Evolutionary conservation across 2,888 invertebrate species (phyloP).

Genomic region (Tetragonula carbonaria): DNA sequence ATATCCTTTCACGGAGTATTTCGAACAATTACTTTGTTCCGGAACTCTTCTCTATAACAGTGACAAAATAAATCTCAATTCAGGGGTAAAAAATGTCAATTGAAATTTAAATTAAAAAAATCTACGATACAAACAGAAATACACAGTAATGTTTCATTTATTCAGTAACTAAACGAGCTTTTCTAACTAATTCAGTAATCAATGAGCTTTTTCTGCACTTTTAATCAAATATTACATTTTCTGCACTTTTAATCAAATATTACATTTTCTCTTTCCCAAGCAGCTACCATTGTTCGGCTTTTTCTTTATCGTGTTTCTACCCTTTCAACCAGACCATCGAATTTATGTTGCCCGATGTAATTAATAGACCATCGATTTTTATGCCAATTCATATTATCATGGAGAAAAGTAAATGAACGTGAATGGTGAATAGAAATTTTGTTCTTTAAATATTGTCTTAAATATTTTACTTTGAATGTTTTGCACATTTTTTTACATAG

Average conservation of each 20-base stretch:
- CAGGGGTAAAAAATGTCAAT: background rate
- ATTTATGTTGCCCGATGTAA: background rate
- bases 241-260: background rate
- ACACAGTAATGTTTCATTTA: background rate
- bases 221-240: background rate
- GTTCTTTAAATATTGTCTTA: background rate
- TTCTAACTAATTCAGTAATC: background rate
- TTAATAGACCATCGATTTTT: background rate
- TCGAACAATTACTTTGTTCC: background rate
- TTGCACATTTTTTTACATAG: no score
- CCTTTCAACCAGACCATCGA: slow-evolving; percentile 1
- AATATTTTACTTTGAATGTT: no score
- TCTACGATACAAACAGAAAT: background rate
- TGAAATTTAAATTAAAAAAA: background rate
- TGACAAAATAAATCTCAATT: background rate
- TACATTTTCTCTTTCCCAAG: background rate
- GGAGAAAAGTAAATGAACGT: background rate
- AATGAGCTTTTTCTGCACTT: background rate
- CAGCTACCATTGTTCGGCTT: background rate
- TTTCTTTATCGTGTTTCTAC: background rate
- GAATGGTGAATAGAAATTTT: background rate
- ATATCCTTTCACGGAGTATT: background rate
- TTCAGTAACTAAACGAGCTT: background rate
- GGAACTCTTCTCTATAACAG: background rate
- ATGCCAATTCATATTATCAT: background rate